Evolutionary conservation across 2,888 invertebrate genomes (phyloP).

Genomic region (Eristalis pertinax): DNA sequence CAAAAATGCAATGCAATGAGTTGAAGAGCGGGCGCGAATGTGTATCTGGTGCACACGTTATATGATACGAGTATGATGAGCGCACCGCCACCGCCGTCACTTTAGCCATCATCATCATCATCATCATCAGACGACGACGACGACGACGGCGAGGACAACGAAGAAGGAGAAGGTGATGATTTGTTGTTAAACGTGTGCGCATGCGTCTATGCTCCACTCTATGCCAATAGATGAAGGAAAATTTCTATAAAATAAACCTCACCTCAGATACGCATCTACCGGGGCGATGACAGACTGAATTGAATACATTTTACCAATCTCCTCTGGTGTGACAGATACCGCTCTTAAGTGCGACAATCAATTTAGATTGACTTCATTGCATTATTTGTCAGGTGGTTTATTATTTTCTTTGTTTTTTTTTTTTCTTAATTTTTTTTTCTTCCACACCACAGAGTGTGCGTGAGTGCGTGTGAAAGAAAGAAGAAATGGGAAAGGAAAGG

Average conservation of each 20-base stretch:
- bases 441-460: neutral
- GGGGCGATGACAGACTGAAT: neutral
- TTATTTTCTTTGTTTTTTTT: neutral
- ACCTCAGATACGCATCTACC: neutral
- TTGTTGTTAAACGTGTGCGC: conserved; percentile 65
- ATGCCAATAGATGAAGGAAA: conserved; percentile 3
- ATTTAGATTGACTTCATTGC: conserved; percentile 20
- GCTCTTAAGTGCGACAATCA: conserved; percentile 12
- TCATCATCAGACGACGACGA: too few relatives aligned
- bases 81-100: conserved; percentile 17
- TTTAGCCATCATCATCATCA: neutral
- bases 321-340: neutral
- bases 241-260: neutral
- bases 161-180: conserved; percentile 60
- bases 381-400: conserved; percentile 12
- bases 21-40: conserved; percentile 33
- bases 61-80: conserved; percentile 42
- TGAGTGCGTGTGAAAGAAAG: neutral
- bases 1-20: conserved; percentile 25
- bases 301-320: neutral
- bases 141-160: too few relatives aligned
- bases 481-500: neutral
- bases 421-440: neutral
- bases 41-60: conserved; percentile 39
- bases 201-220: conserved; percentile 28